Conservation (phyloP, 1,140 invertebrate genomes). For the Anadara kagoshimensis region DNA sequence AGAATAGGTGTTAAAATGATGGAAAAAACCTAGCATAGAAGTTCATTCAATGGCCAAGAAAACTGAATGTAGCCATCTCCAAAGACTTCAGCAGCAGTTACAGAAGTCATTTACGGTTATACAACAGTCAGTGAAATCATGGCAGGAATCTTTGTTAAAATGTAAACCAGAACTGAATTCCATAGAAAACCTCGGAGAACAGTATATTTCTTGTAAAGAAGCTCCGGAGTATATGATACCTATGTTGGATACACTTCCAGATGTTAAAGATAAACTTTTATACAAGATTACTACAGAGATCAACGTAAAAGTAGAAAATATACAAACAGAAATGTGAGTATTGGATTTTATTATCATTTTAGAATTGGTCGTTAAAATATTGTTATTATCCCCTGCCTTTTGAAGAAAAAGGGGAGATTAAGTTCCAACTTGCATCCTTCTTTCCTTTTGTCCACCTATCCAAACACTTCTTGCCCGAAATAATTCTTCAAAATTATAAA, state of each 20-base stretch:
- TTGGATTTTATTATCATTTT: no score
- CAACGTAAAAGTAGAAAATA: slow-evolving; percentile 21
- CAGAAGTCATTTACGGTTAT: slow-evolving; percentile 44
- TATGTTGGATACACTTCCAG: slow-evolving; percentile 18
- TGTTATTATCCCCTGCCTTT: no score
- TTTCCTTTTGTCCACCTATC: no score
- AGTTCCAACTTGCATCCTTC: no score
- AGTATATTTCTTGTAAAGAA: slow-evolving; percentile 34
- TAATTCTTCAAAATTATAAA: no score
- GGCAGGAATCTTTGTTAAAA: slow-evolving; percentile 15
- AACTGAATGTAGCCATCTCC: no score
- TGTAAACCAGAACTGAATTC: slow-evolving; percentile 20
- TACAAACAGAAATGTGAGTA: slow-evolving; percentile 41
- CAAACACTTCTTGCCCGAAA: no score
- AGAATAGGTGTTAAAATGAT: no score
- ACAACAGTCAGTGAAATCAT: slow-evolving; percentile 10
- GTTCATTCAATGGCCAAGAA: no score
- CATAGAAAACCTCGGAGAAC: slow-evolving; percentile 42
- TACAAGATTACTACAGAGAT: slow-evolving; percentile 43
- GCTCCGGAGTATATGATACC: not conserved
- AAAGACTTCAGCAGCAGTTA: slow-evolving; percentile 20
- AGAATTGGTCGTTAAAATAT: no score
- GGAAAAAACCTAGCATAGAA: no score
- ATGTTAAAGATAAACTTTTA: slow-evolving; percentile 40
- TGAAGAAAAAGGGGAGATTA: no score